Evolutionary conservation across 2,888 invertebrate species (phyloP).

Genomic region (Xestia ashworthii): DNA sequence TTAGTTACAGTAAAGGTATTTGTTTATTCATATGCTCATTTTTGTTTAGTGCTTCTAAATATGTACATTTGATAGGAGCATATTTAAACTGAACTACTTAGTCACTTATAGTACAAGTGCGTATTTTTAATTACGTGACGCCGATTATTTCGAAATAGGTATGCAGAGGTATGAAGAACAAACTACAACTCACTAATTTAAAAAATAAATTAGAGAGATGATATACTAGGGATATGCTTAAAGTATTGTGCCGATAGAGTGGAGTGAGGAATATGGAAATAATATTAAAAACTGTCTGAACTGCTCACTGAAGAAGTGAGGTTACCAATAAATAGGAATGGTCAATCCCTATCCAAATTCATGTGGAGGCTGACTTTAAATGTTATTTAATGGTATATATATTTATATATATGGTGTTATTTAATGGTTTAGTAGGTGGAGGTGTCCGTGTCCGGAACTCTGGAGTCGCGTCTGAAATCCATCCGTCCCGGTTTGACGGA

Average conservation of each 20-base stretch:
- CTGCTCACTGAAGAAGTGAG: not conserved
- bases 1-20: slow-evolving; percentile 1
- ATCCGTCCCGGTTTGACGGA: not conserved
- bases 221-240: not conserved
- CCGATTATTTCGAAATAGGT: not conserved
- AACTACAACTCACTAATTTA: not conserved
- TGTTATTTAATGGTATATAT: not conserved
- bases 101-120: not conserved
- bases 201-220: not conserved
- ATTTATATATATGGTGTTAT: not conserved
- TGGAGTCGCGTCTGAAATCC: not conserved
- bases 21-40: slow-evolving; percentile 7
- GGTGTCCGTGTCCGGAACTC: not conserved
- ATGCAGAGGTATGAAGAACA: not conserved
- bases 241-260: not conserved
- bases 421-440: not conserved
- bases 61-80: slow-evolving; percentile 4
- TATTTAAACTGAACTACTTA: not conserved
- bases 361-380: not conserved
- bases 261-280: not conserved
- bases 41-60: slow-evolving; percentile 4
- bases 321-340: not conserved
- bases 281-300: not conserved
- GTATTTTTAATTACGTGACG: not conserved
- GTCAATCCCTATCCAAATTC: not conserved